Conservation (phyloP, 2,797 vertebrate species). For the Lagodon rhomboides region DNA sequence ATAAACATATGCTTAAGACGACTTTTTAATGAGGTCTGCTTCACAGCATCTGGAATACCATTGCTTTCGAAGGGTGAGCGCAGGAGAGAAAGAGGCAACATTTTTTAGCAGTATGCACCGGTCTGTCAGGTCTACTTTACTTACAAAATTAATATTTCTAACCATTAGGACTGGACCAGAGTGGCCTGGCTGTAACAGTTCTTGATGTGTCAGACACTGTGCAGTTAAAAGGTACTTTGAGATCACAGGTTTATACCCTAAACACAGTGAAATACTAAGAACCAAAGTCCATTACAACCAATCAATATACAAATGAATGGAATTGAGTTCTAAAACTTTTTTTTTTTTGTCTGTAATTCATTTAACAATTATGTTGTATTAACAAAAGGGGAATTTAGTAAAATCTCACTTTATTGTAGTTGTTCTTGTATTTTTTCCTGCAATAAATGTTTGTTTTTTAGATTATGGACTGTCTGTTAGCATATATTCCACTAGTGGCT, state of each 20-base stretch:
- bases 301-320: not conserved
- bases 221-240: not conserved
- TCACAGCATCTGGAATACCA: not conserved
- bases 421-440: conserved; percentile 1
- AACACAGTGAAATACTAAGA: not conserved
- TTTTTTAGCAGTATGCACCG: conserved; percentile 18
- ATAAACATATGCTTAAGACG: conserved; percentile 14
- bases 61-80: not conserved
- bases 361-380: not conserved
- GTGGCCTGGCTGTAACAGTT: not conserved
- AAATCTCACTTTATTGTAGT: not conserved
- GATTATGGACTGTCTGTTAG: not conserved
- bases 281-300: not conserved
- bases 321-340: not conserved
- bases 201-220: not conserved
- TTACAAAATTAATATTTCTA: conserved; percentile 22
- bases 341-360: not conserved
- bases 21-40: conserved; percentile 42
- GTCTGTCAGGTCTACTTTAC: conserved; percentile 28
- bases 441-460: not conserved
- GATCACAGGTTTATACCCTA: not conserved
- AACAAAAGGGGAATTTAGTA: not conserved
- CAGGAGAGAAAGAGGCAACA: conserved; percentile 19
- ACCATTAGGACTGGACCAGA: not conserved
- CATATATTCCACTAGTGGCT: not conserved